Evolutionary conservation across 2,797 vertebrate genomes (phyloP), one percentile per base, ranked within the genome.

Genomic region (Pitangus sulphuratus): DNA sequence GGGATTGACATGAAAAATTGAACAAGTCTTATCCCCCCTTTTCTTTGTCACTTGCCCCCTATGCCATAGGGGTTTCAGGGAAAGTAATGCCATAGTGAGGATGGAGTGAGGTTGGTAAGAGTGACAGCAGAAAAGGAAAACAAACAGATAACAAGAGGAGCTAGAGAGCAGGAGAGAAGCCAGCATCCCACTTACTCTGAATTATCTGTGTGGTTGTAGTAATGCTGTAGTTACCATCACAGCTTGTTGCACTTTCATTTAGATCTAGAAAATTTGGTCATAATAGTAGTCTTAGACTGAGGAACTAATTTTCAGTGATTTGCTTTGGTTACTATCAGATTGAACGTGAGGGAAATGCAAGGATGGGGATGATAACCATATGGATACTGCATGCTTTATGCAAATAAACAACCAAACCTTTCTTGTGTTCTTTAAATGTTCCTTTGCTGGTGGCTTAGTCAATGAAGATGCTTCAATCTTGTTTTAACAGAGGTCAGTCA

Each of bases 401-500:
- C 61, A 75, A 72, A 62, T 14, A 66, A 75, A 3, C 24, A 37
- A 26, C 17, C 30, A 61, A 5, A 6, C 28, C 33, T 79, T 84
- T 42, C 79, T 84, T 87, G 24, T 5, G 4, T 17, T 76, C 51
- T 66, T 77, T 44, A 44, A 89, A 35, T 60, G 15, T 58, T 54
- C 30, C 33, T 84, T 58, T 56, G 31, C 50, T 76, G 12, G 33
- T 89, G 68, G 28, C 42, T 85, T 20, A 6, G 24, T 90, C 65
- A 84, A 3, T 95, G 81, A 93, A 77, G 57, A 26, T 90, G 60
- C 50, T 86, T 90, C 69, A 70, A 79, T 89, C 85, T 33, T 82
- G n/a, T 97, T 91, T 91, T 94, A 69, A 82, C 91, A 99, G 99
- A 83, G 99, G 99, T 64, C 98, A 98, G 76, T 98, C 99, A 64